Percentiles rank a stretch among this genome's conserved stretches.
phyloP scores from a whole-genome alignment of 1,140 invertebrate species.

The Lucilia cuprina region DNA sequence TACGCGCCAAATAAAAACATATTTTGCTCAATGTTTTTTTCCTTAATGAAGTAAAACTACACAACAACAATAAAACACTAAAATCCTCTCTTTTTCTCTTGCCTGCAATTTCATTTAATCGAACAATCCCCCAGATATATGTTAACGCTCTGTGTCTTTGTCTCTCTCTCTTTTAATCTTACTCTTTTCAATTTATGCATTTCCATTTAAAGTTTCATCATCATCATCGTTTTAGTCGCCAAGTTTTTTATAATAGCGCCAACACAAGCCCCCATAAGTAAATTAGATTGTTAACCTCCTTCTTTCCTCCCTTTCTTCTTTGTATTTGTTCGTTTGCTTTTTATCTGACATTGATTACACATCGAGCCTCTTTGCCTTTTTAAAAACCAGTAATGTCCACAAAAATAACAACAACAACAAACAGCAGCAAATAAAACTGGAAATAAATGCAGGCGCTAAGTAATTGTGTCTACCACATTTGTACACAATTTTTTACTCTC shows the following conservation, averaged over 20 bases:
- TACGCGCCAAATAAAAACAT: slow-evolving; percentile 35
- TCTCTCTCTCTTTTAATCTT: not conserved
- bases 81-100: not conserved
- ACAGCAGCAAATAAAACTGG: not conserved
- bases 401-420: not conserved
- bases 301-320: not conserved
- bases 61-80: not conserved
- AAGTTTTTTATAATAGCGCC: not conserved
- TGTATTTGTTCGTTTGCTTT: not conserved
- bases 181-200: not conserved
- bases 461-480: not conserved
- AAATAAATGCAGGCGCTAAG: not conserved
- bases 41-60: not conserved
- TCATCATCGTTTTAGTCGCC: not conserved
- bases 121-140: not conserved
- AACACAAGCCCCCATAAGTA: slow-evolving; percentile 16
- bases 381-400: not conserved
- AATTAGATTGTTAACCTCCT: not conserved
- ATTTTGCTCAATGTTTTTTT: slow-evolving; percentile 11
- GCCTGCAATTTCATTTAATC: not conserved
- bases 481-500: not conserved
- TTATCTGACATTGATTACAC: not conserved
- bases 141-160: too few species aligned
- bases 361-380: not conserved
- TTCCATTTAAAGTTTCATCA: slow-evolving; percentile 29